phyloP scores from a whole-genome alignment of 2,797 vertebrate genomes.

The Chiloscyllium punctatum region DNA sequence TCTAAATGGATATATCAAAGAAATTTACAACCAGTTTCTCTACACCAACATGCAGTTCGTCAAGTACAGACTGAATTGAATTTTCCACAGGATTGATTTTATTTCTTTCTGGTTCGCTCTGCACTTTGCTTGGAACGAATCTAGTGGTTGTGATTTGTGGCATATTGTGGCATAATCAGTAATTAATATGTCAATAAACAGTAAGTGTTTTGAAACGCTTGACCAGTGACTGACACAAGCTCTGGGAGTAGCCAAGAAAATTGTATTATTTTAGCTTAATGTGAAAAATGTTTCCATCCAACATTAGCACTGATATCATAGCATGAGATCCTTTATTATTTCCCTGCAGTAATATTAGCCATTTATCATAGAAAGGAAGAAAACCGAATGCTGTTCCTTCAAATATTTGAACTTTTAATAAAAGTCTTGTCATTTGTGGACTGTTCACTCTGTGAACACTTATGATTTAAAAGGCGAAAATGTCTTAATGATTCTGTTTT shows the following conservation, averaged over 20 bases:
- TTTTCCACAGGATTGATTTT: conserved; percentile 36
- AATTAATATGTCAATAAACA: conserved; percentile 36
- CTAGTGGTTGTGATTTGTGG: conserved; percentile 33
- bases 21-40: conserved; percentile 33
- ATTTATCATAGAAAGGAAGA: background rate
- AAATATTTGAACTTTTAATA: conserved; percentile 21
- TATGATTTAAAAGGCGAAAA: background rate
- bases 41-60: conserved; percentile 27
- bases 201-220: conserved; percentile 35
- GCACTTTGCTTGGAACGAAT: conserved; percentile 30
- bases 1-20: conserved; percentile 36
- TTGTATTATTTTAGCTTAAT: conserved; percentile 15
- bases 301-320: background rate
- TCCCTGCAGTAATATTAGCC: background rate
- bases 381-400: background rate
- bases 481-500: background rate
- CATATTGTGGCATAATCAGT: conserved; percentile 34
- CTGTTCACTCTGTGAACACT: background rate
- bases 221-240: conserved; percentile 33
- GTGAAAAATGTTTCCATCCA: conserved; percentile 33
- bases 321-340: background rate
- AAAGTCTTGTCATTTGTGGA: background rate
- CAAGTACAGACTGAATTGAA: conserved; percentile 34
- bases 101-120: conserved; percentile 28
- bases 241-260: conserved; percentile 32